Evolutionary conservation across 1,140 invertebrate species (phyloP).

Genomic region (Dendrolimus punctatus): DNA sequence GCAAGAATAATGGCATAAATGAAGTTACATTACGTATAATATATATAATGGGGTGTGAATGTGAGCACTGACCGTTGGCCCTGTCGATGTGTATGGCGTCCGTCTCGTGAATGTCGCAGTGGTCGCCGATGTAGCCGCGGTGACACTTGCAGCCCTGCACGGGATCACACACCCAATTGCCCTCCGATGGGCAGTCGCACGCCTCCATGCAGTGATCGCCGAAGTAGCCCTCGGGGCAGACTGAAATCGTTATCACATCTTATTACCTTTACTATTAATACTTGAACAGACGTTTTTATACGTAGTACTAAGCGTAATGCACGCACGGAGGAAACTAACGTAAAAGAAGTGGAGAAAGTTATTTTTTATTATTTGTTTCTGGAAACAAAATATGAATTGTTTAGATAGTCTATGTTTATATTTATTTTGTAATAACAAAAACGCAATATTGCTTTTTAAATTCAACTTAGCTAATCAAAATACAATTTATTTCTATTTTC

Average conservation of each 20-base stretch:
- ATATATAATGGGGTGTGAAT: neutral
- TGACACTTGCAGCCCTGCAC: constrained; percentile 86
- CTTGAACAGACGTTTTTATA: neutral
- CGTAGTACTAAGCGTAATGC: neutral
- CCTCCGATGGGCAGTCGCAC: constrained; percentile 82
- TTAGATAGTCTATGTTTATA: no score
- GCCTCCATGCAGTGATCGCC: constrained; percentile 89
- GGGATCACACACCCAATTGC: constrained; percentile 86
- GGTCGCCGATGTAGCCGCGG: constrained; percentile 80
- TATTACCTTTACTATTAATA: neutral
- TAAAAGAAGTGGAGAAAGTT: no score
- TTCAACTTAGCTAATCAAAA: no score
- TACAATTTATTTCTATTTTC: no score
- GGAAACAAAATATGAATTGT: no score
- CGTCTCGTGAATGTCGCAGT: constrained; percentile 66
- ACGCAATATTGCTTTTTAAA: no score
- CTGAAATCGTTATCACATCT: constrained; percentile 56
- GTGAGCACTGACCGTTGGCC: constrained; percentile 13
- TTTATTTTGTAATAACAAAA: no score
- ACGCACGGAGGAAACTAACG: no score
- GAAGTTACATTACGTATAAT: neutral
- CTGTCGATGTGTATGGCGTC: constrained; percentile 39
- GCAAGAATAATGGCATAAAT: no score
- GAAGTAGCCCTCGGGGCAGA: constrained; percentile 92
- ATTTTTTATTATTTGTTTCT: no score